phyloP scores from a whole-genome alignment of 2,113 vertebrate genomes.

The Strigops habroptila region DNA sequence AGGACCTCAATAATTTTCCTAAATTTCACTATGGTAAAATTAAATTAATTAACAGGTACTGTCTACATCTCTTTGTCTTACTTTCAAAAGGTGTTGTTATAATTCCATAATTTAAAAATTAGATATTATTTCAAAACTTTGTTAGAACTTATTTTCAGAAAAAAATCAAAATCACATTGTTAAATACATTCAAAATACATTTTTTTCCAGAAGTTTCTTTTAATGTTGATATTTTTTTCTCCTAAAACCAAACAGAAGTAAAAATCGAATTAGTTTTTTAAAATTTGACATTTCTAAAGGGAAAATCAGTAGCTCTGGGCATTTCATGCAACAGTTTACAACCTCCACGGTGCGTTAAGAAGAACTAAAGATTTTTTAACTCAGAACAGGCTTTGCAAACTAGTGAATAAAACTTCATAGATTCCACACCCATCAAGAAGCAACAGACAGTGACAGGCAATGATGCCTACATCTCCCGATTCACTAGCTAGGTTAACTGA shows the following conservation, averaged over 20 bases:
- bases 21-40: not conserved
- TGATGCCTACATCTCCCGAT: not conserved
- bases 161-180: not conserved
- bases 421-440: not conserved
- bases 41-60: fast-evolving
- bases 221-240: not conserved
- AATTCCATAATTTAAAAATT: not conserved
- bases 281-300: not conserved
- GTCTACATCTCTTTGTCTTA: not conserved
- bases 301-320: not conserved
- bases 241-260: not conserved
- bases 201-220: not conserved
- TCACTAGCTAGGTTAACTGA: not conserved
- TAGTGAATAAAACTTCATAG: not conserved
- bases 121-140: not conserved
- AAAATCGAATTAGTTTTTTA: not conserved
- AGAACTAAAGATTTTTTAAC: not conserved
- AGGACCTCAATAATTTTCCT: not conserved
- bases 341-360: not conserved
- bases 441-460: not conserved
- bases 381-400: not conserved
- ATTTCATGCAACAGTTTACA: not conserved
- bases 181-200: not conserved
- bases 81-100: not conserved
- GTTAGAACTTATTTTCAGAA: not conserved